phyloP scores from a whole-genome alignment of 1,140 invertebrate genomes.

The Muscidifurax raptorellus region DNA sequence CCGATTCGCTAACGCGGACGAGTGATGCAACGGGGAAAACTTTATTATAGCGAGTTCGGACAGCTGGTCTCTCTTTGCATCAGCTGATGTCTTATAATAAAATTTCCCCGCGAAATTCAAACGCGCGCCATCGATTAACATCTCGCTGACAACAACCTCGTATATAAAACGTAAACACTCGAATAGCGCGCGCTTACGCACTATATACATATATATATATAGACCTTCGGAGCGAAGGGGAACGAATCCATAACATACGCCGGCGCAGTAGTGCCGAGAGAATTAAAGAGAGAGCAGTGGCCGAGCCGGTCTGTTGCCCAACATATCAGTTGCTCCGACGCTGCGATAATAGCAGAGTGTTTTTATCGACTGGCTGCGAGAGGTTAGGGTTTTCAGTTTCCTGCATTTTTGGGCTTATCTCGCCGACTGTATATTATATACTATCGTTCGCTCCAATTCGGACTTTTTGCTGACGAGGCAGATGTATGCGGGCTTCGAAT shows the following conservation, averaged over 20 bases:
- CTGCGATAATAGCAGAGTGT: background rate
- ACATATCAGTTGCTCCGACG: background rate
- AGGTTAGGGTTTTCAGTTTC: constrained; percentile 33
- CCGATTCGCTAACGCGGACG: background rate
- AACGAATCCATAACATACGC: constrained; percentile 47
- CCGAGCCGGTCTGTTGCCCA: background rate
- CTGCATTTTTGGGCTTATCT: background rate
- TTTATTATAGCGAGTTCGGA: constrained; percentile 28
- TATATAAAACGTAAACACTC: background rate
- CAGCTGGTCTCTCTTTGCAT: background rate
- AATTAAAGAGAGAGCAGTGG: background rate
- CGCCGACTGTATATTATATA: too few species aligned
- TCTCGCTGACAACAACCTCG: too few species aligned
- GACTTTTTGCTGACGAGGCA: background rate
- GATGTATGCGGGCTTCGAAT: background rate
- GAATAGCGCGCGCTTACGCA: constrained; percentile 20
- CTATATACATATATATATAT: background rate
- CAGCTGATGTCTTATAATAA: background rate
- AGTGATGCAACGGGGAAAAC: background rate
- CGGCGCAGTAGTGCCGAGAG: constrained; percentile 45
- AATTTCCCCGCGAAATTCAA: background rate
- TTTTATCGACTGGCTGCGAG: constrained; percentile 4
- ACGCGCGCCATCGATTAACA: background rate
- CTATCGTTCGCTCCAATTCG: background rate
- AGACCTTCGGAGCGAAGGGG: background rate